Evolutionary conservation across 2,888 invertebrate genomes (phyloP), one percentile per base, ranked within the genome.

Genomic region (Caradrina kadenii): DNA sequence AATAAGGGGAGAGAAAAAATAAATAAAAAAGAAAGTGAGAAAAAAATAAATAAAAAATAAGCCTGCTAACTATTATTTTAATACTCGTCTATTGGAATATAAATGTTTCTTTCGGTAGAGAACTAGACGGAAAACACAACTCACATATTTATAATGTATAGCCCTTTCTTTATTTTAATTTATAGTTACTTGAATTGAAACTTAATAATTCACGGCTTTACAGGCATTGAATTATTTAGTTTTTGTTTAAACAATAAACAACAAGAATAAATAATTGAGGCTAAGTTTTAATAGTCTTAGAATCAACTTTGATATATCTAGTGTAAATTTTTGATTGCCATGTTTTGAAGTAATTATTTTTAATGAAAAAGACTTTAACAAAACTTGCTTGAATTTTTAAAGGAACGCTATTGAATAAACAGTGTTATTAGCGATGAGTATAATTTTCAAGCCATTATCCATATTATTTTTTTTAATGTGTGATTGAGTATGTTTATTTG

Each of bases 321-420:
- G 21, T 56, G 50, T 70, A 77, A 39, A 69, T 69, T 58, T 76
- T 58, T 48, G 48, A 26, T 73, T 15, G 7, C 22, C 31, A 71
- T 4, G 26, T 50, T 70, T 60, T 60, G n/a, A 21, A 71, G 26
- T 69, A 39, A 77, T 73, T 78, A 60, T 48, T 78, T 73, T 60
- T 73, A 78, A 73, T 71, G 55, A 73, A 70, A 50, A 77, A 70
- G 45, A 45, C 55, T 39, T 45, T 4, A 21, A 60, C 5, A 39
- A 19, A 56, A 50, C 1, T 67, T 71, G 50, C 35, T 13, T 11
- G 17, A 26, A n/a, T 48, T n/a, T 39, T 59, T 17, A 6, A 31
- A 42, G 0, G 0, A 42, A 45, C 0, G 13, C 2, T 39, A 10
- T 8, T 1, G 17, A 19, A 11, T 42, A 4, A 4, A 17, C 21